phyloP scores from a whole-genome alignment of 2,113 vertebrate species.

The Nesogale talazaci region DNA sequence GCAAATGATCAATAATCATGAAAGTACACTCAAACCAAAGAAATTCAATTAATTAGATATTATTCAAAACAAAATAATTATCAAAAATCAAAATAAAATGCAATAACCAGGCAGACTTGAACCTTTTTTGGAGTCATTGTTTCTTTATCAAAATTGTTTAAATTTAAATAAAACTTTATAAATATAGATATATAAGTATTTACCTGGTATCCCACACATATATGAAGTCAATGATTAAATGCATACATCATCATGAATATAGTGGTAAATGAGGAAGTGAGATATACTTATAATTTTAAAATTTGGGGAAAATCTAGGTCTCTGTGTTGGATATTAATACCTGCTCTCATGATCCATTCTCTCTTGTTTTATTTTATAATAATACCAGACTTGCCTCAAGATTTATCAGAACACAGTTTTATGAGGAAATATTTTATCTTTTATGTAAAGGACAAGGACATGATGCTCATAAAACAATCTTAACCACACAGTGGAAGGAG shows the following conservation, averaged over 20 bases:
- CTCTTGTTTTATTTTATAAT: neutral
- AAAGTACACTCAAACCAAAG: neutral
- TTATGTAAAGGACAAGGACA: neutral
- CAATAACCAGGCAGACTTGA: neutral
- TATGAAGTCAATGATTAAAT: conserved; percentile 4
- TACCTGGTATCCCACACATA: neutral
- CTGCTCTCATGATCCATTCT: neutral
- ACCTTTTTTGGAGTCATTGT: neutral
- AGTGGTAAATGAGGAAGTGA: neutral
- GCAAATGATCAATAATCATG: neutral
- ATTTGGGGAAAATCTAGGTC: neutral
- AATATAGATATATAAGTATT: neutral
- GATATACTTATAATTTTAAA: neutral
- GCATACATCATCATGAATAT: neutral
- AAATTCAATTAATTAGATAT: neutral
- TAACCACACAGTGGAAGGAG: neutral
- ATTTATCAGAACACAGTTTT: neutral
- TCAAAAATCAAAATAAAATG: conserved; percentile 3
- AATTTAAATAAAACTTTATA: neutral
- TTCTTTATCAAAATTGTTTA: neutral
- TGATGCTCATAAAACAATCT: neutral
- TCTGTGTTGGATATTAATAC: neutral
- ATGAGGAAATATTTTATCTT: neutral
- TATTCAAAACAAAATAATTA: neutral
- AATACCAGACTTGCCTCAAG: neutral